Evolutionary conservation across 1,140 invertebrate species (phyloP).

Genomic region (Orchesella cincta): DNA sequence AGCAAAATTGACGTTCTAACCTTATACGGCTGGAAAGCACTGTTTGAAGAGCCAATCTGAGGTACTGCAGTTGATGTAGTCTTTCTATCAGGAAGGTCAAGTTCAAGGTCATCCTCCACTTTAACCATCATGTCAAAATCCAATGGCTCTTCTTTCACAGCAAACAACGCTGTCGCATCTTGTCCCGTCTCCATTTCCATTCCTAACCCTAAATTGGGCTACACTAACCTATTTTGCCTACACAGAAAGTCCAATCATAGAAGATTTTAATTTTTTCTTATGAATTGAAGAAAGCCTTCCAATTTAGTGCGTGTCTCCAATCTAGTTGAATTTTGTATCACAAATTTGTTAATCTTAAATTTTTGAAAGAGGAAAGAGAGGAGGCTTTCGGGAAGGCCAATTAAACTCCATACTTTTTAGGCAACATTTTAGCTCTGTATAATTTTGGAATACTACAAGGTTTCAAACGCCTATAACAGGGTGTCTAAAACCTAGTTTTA

Average conservation of each 20-base stretch:
- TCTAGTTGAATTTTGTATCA: too few species aligned
- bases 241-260: too few species aligned
- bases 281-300: too few species aligned
- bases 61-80: slow-evolving; percentile 12
- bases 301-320: too few species aligned
- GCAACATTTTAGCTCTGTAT: not conserved
- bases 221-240: too few species aligned
- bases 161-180: not conserved
- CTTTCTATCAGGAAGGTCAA: not conserved
- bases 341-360: too few species aligned
- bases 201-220: too few species aligned
- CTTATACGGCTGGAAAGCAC: slow-evolving; percentile 49
- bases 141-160: slow-evolving; percentile 18
- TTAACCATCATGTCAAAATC: slow-evolving; percentile 5
- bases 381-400: too few species aligned
- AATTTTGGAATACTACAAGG: not conserved
- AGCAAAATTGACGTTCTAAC: too few species aligned
- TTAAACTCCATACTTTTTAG: not conserved
- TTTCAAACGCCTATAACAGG: not conserved
- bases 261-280: too few species aligned
- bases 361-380: too few species aligned
- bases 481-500: not conserved
- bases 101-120: not conserved
- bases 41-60: slow-evolving; percentile 45
- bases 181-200: not conserved